Evolutionary conservation across 2,888 invertebrate species (phyloP).

Genomic region (Archips xylosteana): DNA sequence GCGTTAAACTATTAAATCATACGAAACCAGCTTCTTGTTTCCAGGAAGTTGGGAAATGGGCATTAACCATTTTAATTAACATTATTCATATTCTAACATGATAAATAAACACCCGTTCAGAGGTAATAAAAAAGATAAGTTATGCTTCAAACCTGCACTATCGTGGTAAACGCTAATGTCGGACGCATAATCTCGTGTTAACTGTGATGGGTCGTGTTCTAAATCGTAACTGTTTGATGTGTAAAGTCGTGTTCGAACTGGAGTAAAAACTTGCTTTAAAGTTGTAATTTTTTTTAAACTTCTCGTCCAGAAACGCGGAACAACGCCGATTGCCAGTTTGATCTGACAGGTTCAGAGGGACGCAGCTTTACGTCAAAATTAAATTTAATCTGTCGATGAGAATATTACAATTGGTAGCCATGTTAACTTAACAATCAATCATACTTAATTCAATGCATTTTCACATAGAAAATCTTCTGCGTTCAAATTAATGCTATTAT

Average conservation of each 20-base stretch:
- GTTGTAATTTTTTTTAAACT: no score
- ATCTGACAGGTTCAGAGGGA: no score
- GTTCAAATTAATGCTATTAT: no score
- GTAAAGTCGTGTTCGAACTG: not conserved
- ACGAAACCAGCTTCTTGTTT: constrained; percentile 31
- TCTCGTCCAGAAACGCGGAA: no score
- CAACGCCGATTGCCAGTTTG: no score
- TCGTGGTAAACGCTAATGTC: constrained; percentile 7
- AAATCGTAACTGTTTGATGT: not conserved
- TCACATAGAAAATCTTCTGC: no score
- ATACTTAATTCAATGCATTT: no score
- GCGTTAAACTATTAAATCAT: constrained; percentile 22
- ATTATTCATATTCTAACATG: constrained; percentile 31
- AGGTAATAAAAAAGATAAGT: constrained; percentile 31
- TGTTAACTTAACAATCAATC: no score
- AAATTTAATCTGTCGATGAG: no score
- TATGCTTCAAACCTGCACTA: constrained; percentile 17
- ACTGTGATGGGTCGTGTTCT: not conserved
- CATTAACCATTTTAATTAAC: constrained; percentile 32
- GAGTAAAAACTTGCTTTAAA: not conserved
- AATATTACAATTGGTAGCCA: no score
- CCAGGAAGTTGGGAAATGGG: constrained; percentile 29
- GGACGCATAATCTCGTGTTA: constrained; percentile 8
- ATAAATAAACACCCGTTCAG: constrained; percentile 15
- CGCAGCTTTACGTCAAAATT: no score